Evolutionary conservation across 2,113 vertebrate species (phyloP).

Genomic region (Carettochelys insculpta): DNA sequence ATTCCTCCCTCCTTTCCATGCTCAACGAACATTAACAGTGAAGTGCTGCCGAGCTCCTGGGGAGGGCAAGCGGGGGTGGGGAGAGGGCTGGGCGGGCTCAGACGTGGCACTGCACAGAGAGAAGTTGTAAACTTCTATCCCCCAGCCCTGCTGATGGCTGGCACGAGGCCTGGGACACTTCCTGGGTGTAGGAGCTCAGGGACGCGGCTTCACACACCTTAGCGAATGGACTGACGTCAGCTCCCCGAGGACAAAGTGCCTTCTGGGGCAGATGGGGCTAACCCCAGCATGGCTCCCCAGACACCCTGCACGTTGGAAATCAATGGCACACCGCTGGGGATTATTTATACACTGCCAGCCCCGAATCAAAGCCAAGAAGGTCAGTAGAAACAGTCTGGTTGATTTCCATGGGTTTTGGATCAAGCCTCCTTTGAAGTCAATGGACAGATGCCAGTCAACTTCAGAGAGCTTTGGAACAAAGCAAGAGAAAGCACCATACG

Average conservation of each 20-base stretch:
- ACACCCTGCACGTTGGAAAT: not conserved
- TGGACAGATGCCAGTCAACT: not conserved
- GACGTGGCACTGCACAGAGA: not conserved
- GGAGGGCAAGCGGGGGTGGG: not conserved
- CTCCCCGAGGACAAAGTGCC: not conserved
- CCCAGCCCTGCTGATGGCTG: not conserved
- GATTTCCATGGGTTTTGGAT: not conserved
- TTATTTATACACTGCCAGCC: not conserved
- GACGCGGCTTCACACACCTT: not conserved
- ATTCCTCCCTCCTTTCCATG: slow-evolving; percentile 3
- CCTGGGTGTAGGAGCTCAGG: not conserved
- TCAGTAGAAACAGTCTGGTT: not conserved
- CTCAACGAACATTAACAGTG: slow-evolving; percentile 46
- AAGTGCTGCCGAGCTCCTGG: slow-evolving; percentile 24
- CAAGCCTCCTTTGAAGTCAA: not conserved
- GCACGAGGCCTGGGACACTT: not conserved
- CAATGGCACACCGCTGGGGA: not conserved
- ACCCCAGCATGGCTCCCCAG: not conserved
- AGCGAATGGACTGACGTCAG: not conserved
- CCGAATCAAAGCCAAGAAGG: not conserved
- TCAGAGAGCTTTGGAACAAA: not conserved
- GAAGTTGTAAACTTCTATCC: not conserved
- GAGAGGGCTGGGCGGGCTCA: not conserved
- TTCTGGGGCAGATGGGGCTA: not conserved
- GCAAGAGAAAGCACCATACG: not conserved